phyloP scores from a whole-genome alignment of 2,113 vertebrate species.

The Excalfactoria chinensis region DNA sequence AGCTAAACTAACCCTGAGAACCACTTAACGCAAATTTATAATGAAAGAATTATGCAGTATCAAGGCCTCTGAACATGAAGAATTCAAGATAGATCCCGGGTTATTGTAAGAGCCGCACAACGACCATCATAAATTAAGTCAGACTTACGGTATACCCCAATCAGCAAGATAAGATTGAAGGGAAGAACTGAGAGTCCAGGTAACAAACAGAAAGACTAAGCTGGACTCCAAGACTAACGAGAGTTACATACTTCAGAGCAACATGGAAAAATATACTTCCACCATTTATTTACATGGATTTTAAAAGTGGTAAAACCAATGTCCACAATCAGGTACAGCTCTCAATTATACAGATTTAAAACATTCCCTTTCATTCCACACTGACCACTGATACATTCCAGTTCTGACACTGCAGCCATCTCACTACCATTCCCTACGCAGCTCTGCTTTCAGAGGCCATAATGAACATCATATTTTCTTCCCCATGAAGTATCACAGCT shows the following conservation, averaged over 20 bases:
- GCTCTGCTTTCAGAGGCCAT: neutral
- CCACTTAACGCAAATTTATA: neutral
- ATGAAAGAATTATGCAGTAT: neutral
- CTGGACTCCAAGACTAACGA: fast-evolving
- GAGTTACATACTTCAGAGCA: neutral
- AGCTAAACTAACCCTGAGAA: neutral
- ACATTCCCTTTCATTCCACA: neutral
- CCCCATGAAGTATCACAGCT: neutral
- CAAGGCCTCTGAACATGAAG: neutral
- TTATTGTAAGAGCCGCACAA: neutral
- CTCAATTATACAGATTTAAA: neutral
- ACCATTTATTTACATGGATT: neutral
- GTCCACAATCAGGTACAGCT: neutral
- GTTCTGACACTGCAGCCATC: neutral
- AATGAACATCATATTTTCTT: fast-evolving
- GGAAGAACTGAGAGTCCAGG: neutral
- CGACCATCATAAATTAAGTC: neutral
- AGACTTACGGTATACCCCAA: neutral
- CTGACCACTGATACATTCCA: neutral
- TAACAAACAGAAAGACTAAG: neutral
- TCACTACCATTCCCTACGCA: neutral
- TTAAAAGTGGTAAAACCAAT: neutral
- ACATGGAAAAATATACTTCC: neutral
- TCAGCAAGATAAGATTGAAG: neutral
- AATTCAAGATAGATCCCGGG: neutral